Percentiles rank a stretch among this genome's conserved stretches.
These are phyloP conservation scores for Leptodactylus fallax DNA, from an alignment of 2,797 vertebrate genomes.

Conservation along the genomic window DNA sequence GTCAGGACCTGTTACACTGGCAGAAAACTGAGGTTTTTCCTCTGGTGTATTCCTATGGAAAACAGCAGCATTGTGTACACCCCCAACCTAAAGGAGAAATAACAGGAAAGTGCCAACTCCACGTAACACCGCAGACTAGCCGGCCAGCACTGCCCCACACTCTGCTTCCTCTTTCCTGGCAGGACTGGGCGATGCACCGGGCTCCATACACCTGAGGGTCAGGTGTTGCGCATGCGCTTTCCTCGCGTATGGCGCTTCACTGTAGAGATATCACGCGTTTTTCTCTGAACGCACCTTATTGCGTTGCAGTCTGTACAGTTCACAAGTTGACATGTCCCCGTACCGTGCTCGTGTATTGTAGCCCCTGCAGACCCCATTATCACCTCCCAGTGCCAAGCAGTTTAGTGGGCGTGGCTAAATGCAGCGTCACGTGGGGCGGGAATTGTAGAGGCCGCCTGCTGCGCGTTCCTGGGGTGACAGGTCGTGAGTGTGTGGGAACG, in stretches of 20 bases:
- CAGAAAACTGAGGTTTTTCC: too few relatives aligned
- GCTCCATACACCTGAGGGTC: not conserved
- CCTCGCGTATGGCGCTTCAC: not conserved
- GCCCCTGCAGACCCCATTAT: too few relatives aligned
- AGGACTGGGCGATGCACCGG: not conserved
- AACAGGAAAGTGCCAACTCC: too few relatives aligned
- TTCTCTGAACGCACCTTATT: not conserved
- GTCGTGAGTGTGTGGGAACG: conserved; percentile 45
- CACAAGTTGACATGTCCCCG: not conserved
- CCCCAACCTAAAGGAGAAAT: too few relatives aligned
- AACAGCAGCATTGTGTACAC: too few relatives aligned
- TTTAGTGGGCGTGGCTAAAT: not conserved
- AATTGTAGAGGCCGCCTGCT: not conserved
- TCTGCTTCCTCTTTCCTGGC: not conserved
- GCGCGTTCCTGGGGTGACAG: conserved; percentile 54
- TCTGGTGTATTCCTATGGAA: too few relatives aligned
- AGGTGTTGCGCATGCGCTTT: conserved; percentile 18
- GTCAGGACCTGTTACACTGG: too few relatives aligned
- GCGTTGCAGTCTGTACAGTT: not conserved
- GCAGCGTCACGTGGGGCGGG: not conserved
- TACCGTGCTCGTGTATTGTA: not conserved
- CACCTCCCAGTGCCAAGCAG: not conserved
- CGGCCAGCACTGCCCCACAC: not conserved
- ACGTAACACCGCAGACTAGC: not conserved
- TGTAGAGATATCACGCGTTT: not conserved